phyloP scores from a whole-genome alignment of 2,797 vertebrate species.

The Passerculus sandwichensis region DNA sequence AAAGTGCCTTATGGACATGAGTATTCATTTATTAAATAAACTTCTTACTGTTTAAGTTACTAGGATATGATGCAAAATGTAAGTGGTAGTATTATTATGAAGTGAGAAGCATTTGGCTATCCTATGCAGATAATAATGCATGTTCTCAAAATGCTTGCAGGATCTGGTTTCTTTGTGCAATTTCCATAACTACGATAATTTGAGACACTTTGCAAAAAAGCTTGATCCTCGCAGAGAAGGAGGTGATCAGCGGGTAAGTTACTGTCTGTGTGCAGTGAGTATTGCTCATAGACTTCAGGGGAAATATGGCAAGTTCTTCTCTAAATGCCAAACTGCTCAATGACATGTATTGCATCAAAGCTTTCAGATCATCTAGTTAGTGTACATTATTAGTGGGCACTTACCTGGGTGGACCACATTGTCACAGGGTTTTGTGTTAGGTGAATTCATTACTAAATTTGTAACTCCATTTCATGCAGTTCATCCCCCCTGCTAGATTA shows the following conservation, averaged over 20 bases:
- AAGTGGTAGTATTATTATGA: not conserved
- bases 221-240: slow-evolving; percentile 96
- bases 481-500: not conserved
- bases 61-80: not conserved
- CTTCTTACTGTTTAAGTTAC: not conserved
- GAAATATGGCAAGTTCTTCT: not conserved
- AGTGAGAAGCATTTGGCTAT: not conserved
- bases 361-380: not conserved
- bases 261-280: not conserved
- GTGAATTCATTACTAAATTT: not conserved
- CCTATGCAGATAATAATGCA: not conserved
- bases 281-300: not conserved
- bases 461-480: not conserved
- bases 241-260: slow-evolving; percentile 96
- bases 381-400: not conserved
- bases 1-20: not conserved
- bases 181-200: slow-evolving; percentile 99
- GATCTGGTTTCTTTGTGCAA: slow-evolving; percentile 96
- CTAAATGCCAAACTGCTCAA: slow-evolving; percentile 15
- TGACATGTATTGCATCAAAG: slow-evolving; percentile 57
- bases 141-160: slow-evolving; percentile 74
- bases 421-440: not conserved
- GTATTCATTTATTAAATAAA: not conserved
- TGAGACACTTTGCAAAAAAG: slow-evolving; percentile 97
- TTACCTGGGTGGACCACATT: not conserved